Base-by-base conservation (phyloP, 2,113 vertebrate species). In the Elephantulus edwardii region DNA sequence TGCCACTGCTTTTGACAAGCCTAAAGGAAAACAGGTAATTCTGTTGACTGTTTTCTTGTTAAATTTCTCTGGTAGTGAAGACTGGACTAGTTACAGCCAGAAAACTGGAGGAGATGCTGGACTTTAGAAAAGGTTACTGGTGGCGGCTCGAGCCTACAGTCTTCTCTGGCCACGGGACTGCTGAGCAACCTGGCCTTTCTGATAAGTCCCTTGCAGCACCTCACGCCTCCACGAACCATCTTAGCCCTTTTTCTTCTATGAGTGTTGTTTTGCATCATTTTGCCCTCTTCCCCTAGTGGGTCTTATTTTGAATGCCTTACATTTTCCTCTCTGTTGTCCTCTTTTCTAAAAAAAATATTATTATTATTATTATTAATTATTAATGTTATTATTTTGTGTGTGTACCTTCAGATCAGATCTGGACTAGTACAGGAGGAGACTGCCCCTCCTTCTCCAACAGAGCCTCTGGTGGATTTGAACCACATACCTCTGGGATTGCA, bases 121-220 rank as follows among this genome's bases (percentile, higher is more conserved):
- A 44, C 76, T 85, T 83, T 93, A 68, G 70, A 64, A 80, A 64
- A n/a, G 48, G 24, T 50, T 83, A 24, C 46, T 83, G 76, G 19
- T 76, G 7, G 26, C 33, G 84, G 3, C 14, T 48, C 40, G 42
- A 46, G 16, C 11, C 58, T 28, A 30, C 48, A 20, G 38, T 76
- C 28, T 19, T 60, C 80, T 89, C 35, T 89, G 70, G 72, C 33
- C 60, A 40, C 6, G 48, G 30, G 50, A 54, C 81, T 22, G 8
- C 40, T 46, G 6, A 14, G 24, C 38, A 30, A 24, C 24, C 35
- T 40, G 33, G 0, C 80, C 70, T 8, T 75, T 17, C 28, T 30
- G 71, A 30, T 33, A 33, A 33, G 33, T 33, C 54, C 17, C 74
- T 44, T 52, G 35, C n/a, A 13, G 44, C 3, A 17, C 58, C 11